These are phyloP conservation scores for Palythoa heliodiscus DNA, from an alignment of 92 coral and sea anemone genomes.

Conservation along the genomic window DNA sequence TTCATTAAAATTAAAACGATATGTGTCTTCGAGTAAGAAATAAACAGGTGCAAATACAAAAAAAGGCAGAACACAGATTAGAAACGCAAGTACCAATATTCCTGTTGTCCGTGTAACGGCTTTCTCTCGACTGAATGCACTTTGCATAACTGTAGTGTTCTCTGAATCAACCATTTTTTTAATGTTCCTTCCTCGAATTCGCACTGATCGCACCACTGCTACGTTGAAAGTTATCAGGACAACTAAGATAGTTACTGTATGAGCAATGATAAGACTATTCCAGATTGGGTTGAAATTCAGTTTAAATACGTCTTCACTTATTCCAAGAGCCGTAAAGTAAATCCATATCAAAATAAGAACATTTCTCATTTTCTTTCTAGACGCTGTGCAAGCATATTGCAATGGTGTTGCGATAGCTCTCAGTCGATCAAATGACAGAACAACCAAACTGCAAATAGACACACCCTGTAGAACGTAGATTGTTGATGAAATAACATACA, in stretches of 20 bases:
- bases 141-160: background rate
- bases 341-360: background rate
- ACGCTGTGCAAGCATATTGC: background rate
- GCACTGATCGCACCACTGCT: slow-evolving; percentile 4
- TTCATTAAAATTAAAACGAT: background rate
- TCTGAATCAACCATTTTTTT: background rate
- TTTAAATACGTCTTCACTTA: background rate
- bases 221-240: background rate
- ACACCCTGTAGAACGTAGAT: background rate
- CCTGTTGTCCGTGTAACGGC: background rate
- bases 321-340: background rate
- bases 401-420: background rate
- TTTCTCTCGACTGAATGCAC: slow-evolving; percentile 7
- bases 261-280: background rate
- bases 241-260: background rate
- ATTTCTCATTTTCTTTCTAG: background rate
- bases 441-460: background rate
- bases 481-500: background rate
- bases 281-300: background rate
- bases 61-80: background rate
- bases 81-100: background rate
- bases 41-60: background rate
- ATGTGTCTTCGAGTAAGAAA: background rate
- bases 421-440: background rate
- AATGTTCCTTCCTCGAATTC: background rate